These are phyloP conservation scores for Campopleginae sp. DNA, from an alignment of 2,888 invertebrate genomes.

Conservation along the genomic window DNA sequence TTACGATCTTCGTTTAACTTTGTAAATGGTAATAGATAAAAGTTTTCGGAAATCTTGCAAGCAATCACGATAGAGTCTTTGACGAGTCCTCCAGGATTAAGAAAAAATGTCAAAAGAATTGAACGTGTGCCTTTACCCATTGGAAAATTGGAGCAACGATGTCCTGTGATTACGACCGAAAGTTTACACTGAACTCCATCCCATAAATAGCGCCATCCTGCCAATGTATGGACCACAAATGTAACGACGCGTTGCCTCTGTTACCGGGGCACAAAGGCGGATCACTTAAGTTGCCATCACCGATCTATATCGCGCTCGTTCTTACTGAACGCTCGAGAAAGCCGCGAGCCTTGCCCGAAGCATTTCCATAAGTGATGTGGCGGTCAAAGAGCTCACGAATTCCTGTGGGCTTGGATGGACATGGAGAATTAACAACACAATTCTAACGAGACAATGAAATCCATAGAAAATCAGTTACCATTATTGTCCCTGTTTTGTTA, in stretches of 20 bases:
- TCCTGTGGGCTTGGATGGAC: background rate
- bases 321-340: background rate
- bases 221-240: background rate
- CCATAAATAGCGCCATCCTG: background rate
- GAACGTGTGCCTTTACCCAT: background rate
- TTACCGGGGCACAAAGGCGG: constrained; percentile 27
- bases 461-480: background rate
- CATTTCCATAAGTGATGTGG: constrained; percentile 43
- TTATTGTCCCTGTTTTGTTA: background rate
- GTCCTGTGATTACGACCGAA: background rate
- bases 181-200: background rate
- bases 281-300: constrained; percentile 22
- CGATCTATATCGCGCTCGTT: constrained; percentile 19
- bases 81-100: too few relatives aligned
- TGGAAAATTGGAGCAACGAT: background rate
- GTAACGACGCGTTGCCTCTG: background rate
- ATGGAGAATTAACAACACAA: background rate
- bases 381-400: background rate
- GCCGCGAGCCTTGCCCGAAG: background rate
- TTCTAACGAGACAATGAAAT: background rate
- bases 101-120: too few relatives aligned
- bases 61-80: too few relatives aligned
- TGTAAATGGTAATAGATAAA: too few relatives aligned
- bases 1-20: too few relatives aligned
- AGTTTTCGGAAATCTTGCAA: too few relatives aligned